phyloP scores from a whole-genome alignment of 2,113 vertebrate species.

The Struthidea cinerea region DNA sequence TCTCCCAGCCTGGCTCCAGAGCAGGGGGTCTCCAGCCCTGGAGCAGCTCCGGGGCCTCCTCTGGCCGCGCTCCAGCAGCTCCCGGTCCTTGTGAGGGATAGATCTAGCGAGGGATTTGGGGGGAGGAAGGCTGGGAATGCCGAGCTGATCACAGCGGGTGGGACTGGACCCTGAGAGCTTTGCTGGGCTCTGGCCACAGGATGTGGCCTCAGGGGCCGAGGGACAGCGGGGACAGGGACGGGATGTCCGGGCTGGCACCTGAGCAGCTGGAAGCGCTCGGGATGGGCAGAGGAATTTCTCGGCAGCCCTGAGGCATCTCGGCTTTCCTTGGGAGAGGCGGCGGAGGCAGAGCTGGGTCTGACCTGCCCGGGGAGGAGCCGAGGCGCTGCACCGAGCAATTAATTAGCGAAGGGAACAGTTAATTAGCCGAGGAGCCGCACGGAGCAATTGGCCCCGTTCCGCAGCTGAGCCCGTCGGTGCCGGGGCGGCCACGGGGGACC shows the following conservation, averaged over 20 bases:
- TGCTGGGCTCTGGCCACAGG: not conserved
- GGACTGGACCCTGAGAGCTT: accelerated
- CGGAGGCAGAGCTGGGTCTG: not conserved
- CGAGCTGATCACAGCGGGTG: accelerated
- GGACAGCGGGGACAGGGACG: not conserved
- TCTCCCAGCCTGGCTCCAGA: not conserved
- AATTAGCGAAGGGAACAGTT: not conserved
- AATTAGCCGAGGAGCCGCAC: not conserved
- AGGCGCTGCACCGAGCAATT: not conserved
- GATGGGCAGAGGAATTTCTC: not conserved
- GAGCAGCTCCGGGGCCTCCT: not conserved
- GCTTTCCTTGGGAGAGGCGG: not conserved
- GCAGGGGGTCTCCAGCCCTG: not conserved
- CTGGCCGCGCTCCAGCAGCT: not conserved
- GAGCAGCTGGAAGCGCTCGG: not conserved
- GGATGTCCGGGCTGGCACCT: not conserved
- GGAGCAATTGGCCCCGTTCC: not conserved
- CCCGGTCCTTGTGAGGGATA: not conserved
- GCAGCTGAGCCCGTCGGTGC: accelerated
- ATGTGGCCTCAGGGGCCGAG: accelerated
- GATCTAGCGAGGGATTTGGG: accelerated
- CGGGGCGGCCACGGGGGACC: accelerated
- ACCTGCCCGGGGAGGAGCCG: not conserved
- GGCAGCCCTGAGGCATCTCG: not conserved
- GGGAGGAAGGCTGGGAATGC: not conserved